These are phyloP conservation scores for Tortricodes alternella DNA, from an alignment of 2,888 invertebrate genomes.

Conservation along the genomic window DNA sequence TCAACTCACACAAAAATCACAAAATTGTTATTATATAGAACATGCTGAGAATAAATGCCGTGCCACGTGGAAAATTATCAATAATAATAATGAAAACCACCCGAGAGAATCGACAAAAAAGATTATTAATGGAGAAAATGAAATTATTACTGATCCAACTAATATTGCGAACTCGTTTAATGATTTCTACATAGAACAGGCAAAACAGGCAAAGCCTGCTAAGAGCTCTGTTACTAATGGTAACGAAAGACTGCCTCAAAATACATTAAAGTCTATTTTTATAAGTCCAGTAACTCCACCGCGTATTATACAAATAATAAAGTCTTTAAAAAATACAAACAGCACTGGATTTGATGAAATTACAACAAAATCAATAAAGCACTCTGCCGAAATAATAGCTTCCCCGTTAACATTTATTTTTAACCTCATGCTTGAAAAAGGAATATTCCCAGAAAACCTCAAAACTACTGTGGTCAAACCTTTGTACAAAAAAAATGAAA, in stretches of 20 bases:
- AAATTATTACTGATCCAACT: background rate
- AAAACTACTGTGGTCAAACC: background rate
- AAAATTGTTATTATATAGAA: background rate
- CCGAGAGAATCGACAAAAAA: background rate
- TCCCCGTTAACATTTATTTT: background rate
- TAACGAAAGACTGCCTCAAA: background rate
- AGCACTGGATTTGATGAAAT: background rate
- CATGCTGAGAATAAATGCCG: background rate
- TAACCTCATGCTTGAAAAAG: no score
- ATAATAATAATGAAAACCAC: background rate
- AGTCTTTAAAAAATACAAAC: background rate
- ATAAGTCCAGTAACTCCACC: background rate
- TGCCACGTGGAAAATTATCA: constrained; percentile 11
- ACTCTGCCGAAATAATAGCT: background rate
- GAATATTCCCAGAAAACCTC: no score
- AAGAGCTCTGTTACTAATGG: background rate
- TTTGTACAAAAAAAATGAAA: constrained; percentile 3
- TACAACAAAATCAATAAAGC: background rate
- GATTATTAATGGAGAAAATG: background rate
- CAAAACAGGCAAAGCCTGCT: background rate
- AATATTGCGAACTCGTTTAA: background rate
- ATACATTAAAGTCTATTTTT: background rate
- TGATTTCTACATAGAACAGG: background rate
- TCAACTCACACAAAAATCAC: background rate
- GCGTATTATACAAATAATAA: background rate